A percentile compares a stretch with the other conserved stretches of the same genome.
Conservation (phyloP, 2,113 vertebrate species). For the Rhinoptilus africanus region DNA sequence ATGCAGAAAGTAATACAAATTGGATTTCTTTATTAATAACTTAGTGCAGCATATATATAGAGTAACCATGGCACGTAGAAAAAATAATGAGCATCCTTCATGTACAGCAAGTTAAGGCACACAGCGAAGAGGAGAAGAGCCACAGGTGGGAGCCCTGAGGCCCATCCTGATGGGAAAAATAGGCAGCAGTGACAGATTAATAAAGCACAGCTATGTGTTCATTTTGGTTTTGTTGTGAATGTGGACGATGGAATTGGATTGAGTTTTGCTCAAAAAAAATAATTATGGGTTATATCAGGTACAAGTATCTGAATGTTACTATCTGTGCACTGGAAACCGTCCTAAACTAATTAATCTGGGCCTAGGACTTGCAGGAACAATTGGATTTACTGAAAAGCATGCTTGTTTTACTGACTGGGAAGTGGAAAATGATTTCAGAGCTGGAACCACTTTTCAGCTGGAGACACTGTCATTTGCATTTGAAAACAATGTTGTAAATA, state of each 20-base stretch:
- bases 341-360: background rate
- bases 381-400: background rate
- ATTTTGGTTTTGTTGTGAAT: background rate
- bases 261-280: background rate
- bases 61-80: background rate
- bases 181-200: background rate
- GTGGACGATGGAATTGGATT: background rate
- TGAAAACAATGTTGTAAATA: background rate
- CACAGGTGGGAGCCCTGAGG: rapidly evolving
- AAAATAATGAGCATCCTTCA: background rate
- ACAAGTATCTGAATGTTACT: background rate
- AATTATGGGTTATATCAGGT: background rate
- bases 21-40: conserved; percentile 25
- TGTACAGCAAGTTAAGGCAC: background rate
- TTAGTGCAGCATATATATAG: background rate
- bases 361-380: background rate
- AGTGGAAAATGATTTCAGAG: background rate
- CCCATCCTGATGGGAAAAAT: background rate
- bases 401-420: background rate
- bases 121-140: rapidly evolving
- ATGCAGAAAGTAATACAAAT: conserved; percentile 22
- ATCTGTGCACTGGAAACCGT: background rate
- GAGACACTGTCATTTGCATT: background rate
- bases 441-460: background rate
- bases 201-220: background rate